Evolutionary conservation across 30 jellyfish, hydroid and myxozoan species (phyloP).

Genomic region (Phacellophora camtschatica): DNA sequence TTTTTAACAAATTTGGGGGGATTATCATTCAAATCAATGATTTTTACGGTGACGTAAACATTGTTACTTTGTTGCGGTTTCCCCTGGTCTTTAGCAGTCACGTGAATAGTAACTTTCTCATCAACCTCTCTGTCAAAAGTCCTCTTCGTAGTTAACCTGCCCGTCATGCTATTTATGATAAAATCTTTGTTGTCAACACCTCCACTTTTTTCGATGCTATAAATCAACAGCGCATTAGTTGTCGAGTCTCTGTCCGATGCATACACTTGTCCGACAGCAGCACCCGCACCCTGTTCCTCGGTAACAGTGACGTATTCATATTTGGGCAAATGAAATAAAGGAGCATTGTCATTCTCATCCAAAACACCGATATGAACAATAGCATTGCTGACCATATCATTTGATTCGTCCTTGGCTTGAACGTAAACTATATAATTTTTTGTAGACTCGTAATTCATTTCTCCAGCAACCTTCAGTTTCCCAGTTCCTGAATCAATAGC

Average conservation of each 20-base stretch:
- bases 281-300: constrained; percentile 76
- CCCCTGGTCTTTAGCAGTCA: constrained; percentile 80
- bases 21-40: constrained; percentile 87
- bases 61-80: constrained; percentile 52
- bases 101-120: constrained; percentile 74
- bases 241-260: constrained; percentile 94
- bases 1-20: constrained; percentile 60
- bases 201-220: constrained; percentile 42
- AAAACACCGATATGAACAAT: constrained; percentile 64
- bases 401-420: constrained; percentile 76
- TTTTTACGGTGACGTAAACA: constrained; percentile 73
- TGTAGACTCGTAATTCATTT: constrained; percentile 75
- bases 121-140: constrained; percentile 86
- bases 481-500: constrained; percentile 86
- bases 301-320: constrained; percentile 89
- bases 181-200: constrained; percentile 32
- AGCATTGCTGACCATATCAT: constrained; percentile 74
- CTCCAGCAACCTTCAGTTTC: constrained; percentile 71
- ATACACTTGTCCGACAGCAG: constrained; percentile 78
- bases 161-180: constrained; percentile 69
- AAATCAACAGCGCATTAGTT: constrained; percentile 60
- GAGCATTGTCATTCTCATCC: constrained; percentile 94
- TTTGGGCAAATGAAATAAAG: constrained; percentile 76
- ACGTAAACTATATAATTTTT: constrained; percentile 82
- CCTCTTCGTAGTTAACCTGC: constrained; percentile 66